Conservation (phyloP, 2,797 vertebrate species). For the Sebastes goodei region DNA sequence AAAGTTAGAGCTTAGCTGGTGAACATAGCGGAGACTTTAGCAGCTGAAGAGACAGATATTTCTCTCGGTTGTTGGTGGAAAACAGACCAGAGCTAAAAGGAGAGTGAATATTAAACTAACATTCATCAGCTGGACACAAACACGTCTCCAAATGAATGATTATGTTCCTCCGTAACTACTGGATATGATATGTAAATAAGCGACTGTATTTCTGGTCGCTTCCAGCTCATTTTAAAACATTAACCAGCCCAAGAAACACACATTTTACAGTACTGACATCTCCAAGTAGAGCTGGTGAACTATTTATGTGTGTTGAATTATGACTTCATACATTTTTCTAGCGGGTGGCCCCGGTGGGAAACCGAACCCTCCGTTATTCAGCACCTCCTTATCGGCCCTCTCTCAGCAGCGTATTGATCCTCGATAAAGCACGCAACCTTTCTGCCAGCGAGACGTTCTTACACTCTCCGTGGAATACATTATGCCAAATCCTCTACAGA, state of each 20-base stretch:
- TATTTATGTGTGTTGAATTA: neutral
- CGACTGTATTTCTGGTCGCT: neutral
- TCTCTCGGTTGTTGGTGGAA: neutral
- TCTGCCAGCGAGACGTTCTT: neutral
- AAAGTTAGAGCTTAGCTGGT: no score
- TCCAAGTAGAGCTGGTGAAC: neutral
- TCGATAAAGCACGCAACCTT: neutral
- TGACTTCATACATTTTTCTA: slow-evolving; percentile 29
- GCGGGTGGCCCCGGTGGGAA: neutral
- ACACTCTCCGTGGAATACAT: slow-evolving; percentile 6
- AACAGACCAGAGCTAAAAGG: neutral
- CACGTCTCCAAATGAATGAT: neutral
- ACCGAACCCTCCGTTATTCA: neutral
- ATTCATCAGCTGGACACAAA: neutral
- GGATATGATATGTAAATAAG: neutral
- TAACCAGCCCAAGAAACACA: neutral
- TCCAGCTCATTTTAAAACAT: slow-evolving; percentile 7
- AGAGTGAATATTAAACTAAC: neutral
- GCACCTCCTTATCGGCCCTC: slow-evolving; percentile 20
- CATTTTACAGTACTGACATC: neutral
- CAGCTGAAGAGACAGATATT: neutral
- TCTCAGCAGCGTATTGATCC: slow-evolving; percentile 21
- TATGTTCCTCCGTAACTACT: neutral
- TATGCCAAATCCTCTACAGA: neutral
- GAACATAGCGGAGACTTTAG: neutral